Percentiles rank a stretch among this genome's conserved stretches.
These are phyloP conservation scores for Hemithea aestivaria DNA, from an alignment of 2,888 invertebrate species.

Conservation along the genomic window DNA sequence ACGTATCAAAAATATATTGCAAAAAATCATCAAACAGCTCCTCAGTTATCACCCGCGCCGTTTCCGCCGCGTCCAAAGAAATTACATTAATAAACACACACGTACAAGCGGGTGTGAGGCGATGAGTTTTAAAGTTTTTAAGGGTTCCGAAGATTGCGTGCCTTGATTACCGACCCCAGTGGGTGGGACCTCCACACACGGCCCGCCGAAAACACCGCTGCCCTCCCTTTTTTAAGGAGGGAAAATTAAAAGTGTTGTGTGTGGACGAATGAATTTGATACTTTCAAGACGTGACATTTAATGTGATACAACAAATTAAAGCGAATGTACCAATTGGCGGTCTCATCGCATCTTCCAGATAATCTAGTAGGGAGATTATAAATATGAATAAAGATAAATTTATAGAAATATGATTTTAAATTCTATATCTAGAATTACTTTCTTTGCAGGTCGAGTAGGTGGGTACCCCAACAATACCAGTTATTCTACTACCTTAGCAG, in stretches of 20 bases:
- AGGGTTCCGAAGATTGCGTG: conserved; percentile 82
- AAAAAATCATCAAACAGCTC: conserved; percentile 18
- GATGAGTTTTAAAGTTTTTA: conserved; percentile 82
- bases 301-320: too few species aligned
- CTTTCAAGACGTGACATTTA: conserved; percentile 50
- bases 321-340: too few species aligned
- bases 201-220: conserved; percentile 61
- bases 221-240: conserved; percentile 78
- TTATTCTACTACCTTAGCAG: too few species aligned
- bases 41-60: conserved; percentile 12
- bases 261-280: conserved; percentile 48
- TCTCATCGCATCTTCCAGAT: too few species aligned
- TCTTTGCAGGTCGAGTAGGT: too few species aligned
- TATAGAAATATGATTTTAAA: too few species aligned
- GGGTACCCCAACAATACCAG: too few species aligned
- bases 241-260: conserved; percentile 75
- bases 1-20: too few species aligned
- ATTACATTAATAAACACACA: conserved; percentile 47
- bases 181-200: conserved; percentile 56
- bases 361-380: too few species aligned
- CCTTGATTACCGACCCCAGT: conserved; percentile 77
- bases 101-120: conserved; percentile 41
- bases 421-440: too few species aligned
- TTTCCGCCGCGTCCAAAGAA: conserved; percentile 31
- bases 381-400: too few species aligned